Evolutionary conservation across 2,797 vertebrate species (phyloP), one percentile per base, ranked within the genome.

Genomic region (Darevskia nairensis): DNA sequence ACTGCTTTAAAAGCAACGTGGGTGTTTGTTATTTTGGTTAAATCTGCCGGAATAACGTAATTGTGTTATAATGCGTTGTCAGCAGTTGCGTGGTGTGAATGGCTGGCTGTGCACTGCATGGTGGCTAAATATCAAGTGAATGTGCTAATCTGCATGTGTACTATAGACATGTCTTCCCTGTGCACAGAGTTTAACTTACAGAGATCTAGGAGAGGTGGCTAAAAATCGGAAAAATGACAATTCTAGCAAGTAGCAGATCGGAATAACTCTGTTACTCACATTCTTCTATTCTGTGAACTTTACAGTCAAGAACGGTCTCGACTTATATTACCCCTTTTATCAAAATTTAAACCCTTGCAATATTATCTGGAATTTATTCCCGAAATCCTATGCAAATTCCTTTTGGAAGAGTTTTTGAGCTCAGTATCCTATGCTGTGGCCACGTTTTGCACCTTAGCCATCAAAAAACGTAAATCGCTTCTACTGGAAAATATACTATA

Each of bases 151-250:
- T 68, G 74, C 4, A 9, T 84, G 13, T 44, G 59, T 10, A 13
- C 23, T 59, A 90, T 89, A 94, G 90, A 80, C 78, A 87, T 81
- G 79, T 59, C 17, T 4, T 9, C 80, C 41, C 81, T 88, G 84
- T 19, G 84, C 77, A 0, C 13, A 32, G 15, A n/a, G 17, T 55
- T 81, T n/a, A 69, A 2, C 21, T 50, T 50, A 15, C 50, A 61
- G 19, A 61, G 59, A 61, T 61, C 59, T 6, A 61, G 1, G 17
- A 61, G 11, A 59, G 11, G 7, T 4, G 6, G 6, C n/a, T 32
- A 50, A 78, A 71, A n/a, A n/a, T n/a, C n/a, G n/a, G n/a, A n/a
- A n/a, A 8, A 71, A 55, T 39, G 35, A n/a, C 29, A 86, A 35
- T 7, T 44, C 8, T 4, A 75, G 55, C 68, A 32, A 71, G 59